Evolutionary conservation across 2,113 vertebrate genomes (phyloP), one percentile per base, ranked within the genome.

Genomic region (Chlamydotis undulata): DNA sequence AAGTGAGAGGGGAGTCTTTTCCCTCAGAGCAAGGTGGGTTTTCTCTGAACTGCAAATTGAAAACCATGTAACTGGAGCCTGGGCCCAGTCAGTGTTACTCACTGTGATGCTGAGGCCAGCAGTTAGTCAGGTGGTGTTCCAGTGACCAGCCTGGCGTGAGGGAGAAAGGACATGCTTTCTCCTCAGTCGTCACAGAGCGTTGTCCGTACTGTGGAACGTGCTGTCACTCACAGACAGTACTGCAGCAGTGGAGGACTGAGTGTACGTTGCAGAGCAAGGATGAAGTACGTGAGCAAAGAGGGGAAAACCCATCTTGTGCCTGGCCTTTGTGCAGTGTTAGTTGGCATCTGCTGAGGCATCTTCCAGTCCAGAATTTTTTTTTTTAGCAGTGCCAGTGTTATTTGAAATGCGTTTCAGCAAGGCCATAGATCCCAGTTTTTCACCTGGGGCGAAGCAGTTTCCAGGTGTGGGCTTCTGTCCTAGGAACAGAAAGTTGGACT

Each of bases 271-370:
- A 39, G 43, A 59, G 4, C 9, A 35, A 7, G 22, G 21, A 2
- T 1, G 1, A 59, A n/a, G 12, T 59, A 5, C 1, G 0, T 41
- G 12, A 60, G 12, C 3, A 7, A 61, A 25, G n/a, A n/a, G 33
- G 10, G 49, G 9, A 53, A 65, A 31, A 18, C 8, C 10, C 6
- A 2, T 22, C 39, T 47, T 29, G 22, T 57, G 22, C 10, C 3
- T 39, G 35, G 14, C n/a, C 3, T 74, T 55, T 55, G 15, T 45
- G 29, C 15, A 2, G 2, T 45, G 24, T 57, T 70, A 15, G 31
- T 14, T 63, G 61, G 26, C 19, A 37, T 80, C n/a, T 83, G 50
- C 56, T 78, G 39, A n/a, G 26, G 8, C 15, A 33, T 37, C 25
- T 47, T 83, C 33, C 29, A 61, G 4, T 26, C 21, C 37, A 43